Evolutionary conservation across 2,888 invertebrate genomes (phyloP), one percentile per base, ranked within the genome.

Genomic region (Xestia c-nigrum): DNA sequence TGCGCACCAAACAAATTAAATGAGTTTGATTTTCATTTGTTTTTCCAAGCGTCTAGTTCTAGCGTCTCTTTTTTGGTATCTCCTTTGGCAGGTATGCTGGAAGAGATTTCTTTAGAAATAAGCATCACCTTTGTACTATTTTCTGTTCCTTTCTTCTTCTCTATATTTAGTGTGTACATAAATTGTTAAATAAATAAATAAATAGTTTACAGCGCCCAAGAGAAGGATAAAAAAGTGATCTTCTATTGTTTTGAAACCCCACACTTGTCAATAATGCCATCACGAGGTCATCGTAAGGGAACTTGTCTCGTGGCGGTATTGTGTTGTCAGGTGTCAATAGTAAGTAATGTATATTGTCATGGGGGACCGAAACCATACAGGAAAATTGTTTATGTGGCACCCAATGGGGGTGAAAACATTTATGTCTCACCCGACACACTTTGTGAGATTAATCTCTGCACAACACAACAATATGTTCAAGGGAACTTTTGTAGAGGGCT

Each of bases 401-500:
- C 91, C 92, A 93, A 94, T 94, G 93, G 92, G 82, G 91, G 87
- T 85, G 93, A 93, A 93, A 93, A 94, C 93, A 65, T 94, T 93
- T 92, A 65, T 69, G 61, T 69, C 46, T 31, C 55, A 52, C 65
- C 40, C 78, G 59, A 68, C 90, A 90, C 90, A 83, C 74, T 75
- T 79, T 75, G 61, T 69, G 40, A 79, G 70, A 78, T 81, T 63
- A 67, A 74, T 78, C n/a, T 78, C 12, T 59, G 19, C n/a, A 46
- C 46, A 77, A 77, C 50, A 61, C 21, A 81, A 75, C 69, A 65
- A 64, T 67, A 71, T 59, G 31, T 68, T 57, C 21, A 61, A 57
- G 52, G 46, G 9, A 79, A 70, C 55, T 70, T 46, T 61, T 55
- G 61, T 19, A 19, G n/a, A 19, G 19, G 19, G 52, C 16, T 52